Evolutionary conservation across 1,140 invertebrate species (phyloP), one percentile per base, ranked within the genome.

Genomic region (Papilio polytes): DNA sequence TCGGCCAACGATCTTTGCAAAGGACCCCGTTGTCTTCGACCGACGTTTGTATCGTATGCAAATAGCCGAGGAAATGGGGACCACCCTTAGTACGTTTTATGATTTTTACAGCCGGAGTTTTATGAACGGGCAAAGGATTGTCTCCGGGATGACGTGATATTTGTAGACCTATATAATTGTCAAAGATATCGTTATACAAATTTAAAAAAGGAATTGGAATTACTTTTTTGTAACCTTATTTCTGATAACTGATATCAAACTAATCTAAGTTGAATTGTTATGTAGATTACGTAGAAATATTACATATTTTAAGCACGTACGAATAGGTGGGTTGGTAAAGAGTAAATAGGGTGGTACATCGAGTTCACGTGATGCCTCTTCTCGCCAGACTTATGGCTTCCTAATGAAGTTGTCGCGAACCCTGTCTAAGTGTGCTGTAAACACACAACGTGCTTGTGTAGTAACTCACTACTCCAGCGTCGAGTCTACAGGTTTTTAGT

Each of bases 31-130:
- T 92, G 90, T 93, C 89, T 90, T 89, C 86, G 81, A 83, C 76
- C 84, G 80, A 85, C 87, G 91, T 89, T 90, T 92, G 90, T 91
- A 91, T 90, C 87, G 88, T 88, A 93, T 92, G 92, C 91, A 94
- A 93, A 95, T 91, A 95, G 84, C 85, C 81, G 85, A 86, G 87
- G 82, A 89, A 92, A 91, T 88, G 87, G 89, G 86, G 87, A 72
- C 80, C 82, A 80, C 83, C 88, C 85, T 89, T 85, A 89, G 81
- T 86, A 89, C 84, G 83, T 88, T 90, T 87, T 90, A 91, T 90
- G 87, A 86, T 88, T 91, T 90, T 91, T 90, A 91, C 89, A 84
- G 80, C 85, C 85, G 78, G 72, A 79, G 72, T 80, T 77, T 81
- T 80, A 80, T 81, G 44, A 56, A 66, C 74, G 46, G 59, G 6